These are phyloP conservation scores for Arrhamphus sclerolepis DNA, from an alignment of 2,797 vertebrate species.

Conservation along the genomic window DNA sequence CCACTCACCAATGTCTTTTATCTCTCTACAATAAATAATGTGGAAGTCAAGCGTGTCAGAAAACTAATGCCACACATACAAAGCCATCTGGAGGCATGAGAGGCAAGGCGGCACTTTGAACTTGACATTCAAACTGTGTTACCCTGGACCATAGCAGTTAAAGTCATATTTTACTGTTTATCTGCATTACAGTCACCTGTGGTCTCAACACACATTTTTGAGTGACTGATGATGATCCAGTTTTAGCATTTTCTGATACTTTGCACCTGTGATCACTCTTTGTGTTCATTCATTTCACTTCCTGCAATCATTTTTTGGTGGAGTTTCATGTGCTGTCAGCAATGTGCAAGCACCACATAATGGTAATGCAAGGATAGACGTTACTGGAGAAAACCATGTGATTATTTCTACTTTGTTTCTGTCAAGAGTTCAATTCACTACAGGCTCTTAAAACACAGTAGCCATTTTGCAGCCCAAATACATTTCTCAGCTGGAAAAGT, in stretches of 20 bases:
- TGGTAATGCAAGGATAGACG: too few species aligned
- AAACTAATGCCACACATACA: constrained; percentile 38
- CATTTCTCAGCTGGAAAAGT: neutral
- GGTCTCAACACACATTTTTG: constrained; percentile 7
- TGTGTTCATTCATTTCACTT: neutral
- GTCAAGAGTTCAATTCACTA: too few species aligned
- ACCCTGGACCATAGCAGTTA: constrained; percentile 4
- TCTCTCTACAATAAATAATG: constrained; percentile 71
- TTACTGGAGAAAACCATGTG: too few species aligned
- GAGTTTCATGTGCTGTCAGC: too few species aligned
- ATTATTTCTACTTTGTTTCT: too few species aligned
- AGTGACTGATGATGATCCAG: neutral
- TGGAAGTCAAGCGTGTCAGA: constrained; percentile 53
- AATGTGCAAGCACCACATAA: too few species aligned
- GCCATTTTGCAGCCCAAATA: neutral
- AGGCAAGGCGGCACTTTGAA: constrained; percentile 51
- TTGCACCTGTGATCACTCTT: neutral
- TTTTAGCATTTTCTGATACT: neutral
- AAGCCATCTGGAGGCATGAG: constrained; percentile 48
- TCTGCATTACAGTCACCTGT: neutral
- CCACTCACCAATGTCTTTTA: constrained; percentile 70
- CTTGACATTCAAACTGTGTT: constrained; percentile 53
- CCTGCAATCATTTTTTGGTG: too few species aligned
- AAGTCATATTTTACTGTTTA: constrained; percentile 10
- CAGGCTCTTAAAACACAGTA: too few species aligned